phyloP scores from a whole-genome alignment of 2,888 invertebrate genomes.

The Temnothorax ravouxi region DNA sequence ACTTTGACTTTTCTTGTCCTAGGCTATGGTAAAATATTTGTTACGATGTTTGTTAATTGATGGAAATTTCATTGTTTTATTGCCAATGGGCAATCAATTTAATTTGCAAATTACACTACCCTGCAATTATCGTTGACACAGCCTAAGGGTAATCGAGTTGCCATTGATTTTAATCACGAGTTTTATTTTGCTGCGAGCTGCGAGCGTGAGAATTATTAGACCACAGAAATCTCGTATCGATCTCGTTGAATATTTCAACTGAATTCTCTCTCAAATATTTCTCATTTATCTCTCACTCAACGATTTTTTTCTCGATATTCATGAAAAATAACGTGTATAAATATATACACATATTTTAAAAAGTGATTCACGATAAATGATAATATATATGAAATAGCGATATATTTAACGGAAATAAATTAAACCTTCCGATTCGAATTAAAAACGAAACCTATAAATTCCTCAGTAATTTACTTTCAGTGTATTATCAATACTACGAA shows the following conservation, averaged over 20 bases:
- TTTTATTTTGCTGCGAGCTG: conserved; percentile 32
- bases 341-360: not conserved
- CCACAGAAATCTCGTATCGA: conserved; percentile 17
- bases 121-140: conserved; percentile 16
- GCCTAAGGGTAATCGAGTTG: conserved; percentile 34
- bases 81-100: conserved; percentile 33
- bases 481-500: conserved; percentile 41
- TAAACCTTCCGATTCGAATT: not conserved
- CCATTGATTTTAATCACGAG: conserved; percentile 40
- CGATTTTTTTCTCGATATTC: conserved; percentile 17
- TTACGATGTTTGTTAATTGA: conserved; percentile 3
- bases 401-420: not conserved
- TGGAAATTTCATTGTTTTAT: not conserved
- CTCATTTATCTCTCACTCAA: too few species aligned
- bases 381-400: not conserved
- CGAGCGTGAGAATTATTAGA: conserved; percentile 38
- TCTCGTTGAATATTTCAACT: conserved; percentile 34
- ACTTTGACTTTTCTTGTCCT: not conserved
- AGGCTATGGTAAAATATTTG: not conserved
- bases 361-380: not conserved
- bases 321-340: conserved; percentile 9
- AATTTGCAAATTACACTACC: conserved; percentile 32
- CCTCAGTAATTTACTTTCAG: not conserved
- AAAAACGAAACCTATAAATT: not conserved
- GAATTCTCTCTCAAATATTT: conserved; percentile 39